phyloP scores from a whole-genome alignment of 2,113 vertebrate species.

The Pelecanus crispus region DNA sequence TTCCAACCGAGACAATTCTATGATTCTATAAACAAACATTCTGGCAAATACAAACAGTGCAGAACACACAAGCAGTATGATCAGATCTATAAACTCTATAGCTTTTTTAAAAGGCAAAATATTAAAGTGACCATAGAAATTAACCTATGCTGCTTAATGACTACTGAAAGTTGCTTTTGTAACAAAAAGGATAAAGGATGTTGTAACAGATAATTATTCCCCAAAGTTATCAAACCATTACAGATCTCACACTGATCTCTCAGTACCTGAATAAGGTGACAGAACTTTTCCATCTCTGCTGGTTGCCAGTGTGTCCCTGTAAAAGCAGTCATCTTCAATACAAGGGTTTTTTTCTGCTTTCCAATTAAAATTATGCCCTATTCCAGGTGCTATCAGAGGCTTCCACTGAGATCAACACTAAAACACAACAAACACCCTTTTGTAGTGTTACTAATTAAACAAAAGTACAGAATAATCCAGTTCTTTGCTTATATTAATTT shows the following conservation, averaged over 20 bases:
- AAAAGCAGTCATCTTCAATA: not conserved
- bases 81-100: not conserved
- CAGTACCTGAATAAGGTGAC: not conserved
- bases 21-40: not conserved
- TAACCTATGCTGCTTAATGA: not conserved
- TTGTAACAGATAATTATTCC: not conserved
- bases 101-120: not conserved
- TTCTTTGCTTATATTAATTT: not conserved
- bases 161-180: not conserved
- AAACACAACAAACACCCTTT: not conserved
- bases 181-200: not conserved
- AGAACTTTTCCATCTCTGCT: not conserved
- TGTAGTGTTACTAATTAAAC: not conserved
- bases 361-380: not conserved
- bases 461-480: not conserved
- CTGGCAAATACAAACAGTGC: not conserved
- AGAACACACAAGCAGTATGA: not conserved
- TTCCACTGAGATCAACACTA: not conserved
- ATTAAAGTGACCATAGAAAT: not conserved
- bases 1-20: not conserved
- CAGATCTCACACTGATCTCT: not conserved
- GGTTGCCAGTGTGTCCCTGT: not conserved
- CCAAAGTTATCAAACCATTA: not conserved
- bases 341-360: not conserved
- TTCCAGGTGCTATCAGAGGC: not conserved